Evolutionary conservation across 2,113 vertebrate species (phyloP), one percentile per base, ranked within the genome.

Genomic region (Herpailurus yagouaroundi): DNA sequence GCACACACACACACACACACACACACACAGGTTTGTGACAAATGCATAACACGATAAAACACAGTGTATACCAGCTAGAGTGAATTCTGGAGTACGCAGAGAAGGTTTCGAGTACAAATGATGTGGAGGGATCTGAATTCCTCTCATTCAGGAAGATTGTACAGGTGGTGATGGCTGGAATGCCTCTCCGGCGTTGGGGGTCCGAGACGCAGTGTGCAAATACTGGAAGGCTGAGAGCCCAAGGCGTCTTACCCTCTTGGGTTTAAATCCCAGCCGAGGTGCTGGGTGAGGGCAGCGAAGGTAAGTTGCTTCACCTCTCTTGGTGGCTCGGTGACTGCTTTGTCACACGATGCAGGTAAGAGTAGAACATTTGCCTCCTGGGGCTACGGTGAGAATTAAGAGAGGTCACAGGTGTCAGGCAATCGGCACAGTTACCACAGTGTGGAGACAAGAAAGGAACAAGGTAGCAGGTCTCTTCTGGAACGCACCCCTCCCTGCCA

Each of bases 21-120:
- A 16, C 15, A 73, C 25, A 25, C 27, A 76, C 21, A 60, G 33
- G 79, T 93, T 77, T 50, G 5, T 89, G 80, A 96, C n/a, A 79
- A 50, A 38, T 13, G 21, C 15, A 4, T 38, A 21, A 7, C 41
- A 1, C 15, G 55, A 4, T n/a, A 50, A 95, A 77, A 79, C 48
- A 64, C 10, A 19, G 77, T 48, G 66, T 33, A 11, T 10, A 8
- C 3, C 16, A 29, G 52, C 41, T 29, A 16, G 48, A 45, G 38
- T 11, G 71, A 57, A 50, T 23, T 45, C 68, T 57, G 10, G 27
- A 41, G 13, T 19, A n/a, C 8, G 66, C 2, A 48, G 41, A 29
- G 15, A 29, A 21, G 9, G 29, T n/a, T 93, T 81, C 57, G 15
- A 74, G 12, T 55, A 9, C 29, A 68, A 91, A 55, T 36, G 31